phyloP scores from a whole-genome alignment of 1,140 invertebrate species.

The Drosophila takahashii region DNA sequence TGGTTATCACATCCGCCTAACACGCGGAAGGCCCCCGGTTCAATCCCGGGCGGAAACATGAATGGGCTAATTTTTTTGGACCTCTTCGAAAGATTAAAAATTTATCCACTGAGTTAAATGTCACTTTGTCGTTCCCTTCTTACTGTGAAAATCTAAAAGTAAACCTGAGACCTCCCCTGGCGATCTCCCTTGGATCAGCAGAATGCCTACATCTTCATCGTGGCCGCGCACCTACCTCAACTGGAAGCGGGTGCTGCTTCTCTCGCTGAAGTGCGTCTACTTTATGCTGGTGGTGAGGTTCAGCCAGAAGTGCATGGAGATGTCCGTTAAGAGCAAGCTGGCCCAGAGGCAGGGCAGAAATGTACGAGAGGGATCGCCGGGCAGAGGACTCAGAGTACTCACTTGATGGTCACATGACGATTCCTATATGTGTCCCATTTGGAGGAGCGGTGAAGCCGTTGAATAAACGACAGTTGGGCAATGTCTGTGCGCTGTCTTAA shows the following conservation, averaged over 20 bases:
- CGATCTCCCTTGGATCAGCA: background rate
- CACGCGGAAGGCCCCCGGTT: constrained; percentile 94
- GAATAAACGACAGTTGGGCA: constrained; percentile 67
- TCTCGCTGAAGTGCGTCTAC: constrained; percentile 40
- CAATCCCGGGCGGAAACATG: constrained; percentile 93
- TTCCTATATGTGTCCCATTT: constrained; percentile 28
- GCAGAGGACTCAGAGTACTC: background rate
- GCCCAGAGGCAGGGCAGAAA: background rate
- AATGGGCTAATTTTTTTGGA: no score
- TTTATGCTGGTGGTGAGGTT: constrained; percentile 34
- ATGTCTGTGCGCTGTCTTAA: constrained; percentile 55
- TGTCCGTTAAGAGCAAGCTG: constrained; percentile 1
- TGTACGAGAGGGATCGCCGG: background rate
- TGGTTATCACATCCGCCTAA: constrained; percentile 91
- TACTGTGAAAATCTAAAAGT: background rate
- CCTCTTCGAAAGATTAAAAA: no score
- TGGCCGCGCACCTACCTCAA: constrained; percentile 27
- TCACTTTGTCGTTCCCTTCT: background rate
- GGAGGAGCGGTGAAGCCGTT: constrained; percentile 12
- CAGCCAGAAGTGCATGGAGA: constrained; percentile 1
- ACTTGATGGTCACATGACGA: constrained; percentile 26
- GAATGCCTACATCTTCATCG: constrained; percentile 12
- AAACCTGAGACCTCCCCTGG: background rate
- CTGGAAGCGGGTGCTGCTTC: constrained; percentile 28
- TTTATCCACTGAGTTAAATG: background rate